Evolutionary conservation across 2,888 invertebrate species (phyloP).

Genomic region (Aelia acuminata): DNA sequence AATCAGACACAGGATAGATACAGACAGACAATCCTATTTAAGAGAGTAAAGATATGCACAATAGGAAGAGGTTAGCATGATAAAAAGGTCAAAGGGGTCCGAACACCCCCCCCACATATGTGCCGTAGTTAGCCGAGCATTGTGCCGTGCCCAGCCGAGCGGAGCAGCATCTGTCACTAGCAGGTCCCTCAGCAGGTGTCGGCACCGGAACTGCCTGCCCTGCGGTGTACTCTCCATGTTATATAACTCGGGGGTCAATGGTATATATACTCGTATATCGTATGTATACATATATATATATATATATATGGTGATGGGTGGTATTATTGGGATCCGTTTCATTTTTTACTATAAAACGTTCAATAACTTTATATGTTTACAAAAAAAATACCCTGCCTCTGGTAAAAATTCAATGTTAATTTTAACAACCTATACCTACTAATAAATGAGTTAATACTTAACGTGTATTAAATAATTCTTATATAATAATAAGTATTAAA

Average conservation of each 20-base stretch:
- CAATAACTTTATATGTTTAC: no score
- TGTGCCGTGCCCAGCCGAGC: neutral
- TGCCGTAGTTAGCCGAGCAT: conserved; percentile 1
- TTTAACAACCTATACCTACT: no score
- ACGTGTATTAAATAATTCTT: no score
- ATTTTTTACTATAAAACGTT: no score
- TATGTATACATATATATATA: no score
- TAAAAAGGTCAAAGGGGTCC: neutral
- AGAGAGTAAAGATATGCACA: neutral
- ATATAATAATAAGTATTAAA: no score
- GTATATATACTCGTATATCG: no score
- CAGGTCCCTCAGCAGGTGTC: conserved; percentile 31
- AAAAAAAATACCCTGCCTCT: no score
- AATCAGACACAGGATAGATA: neutral
- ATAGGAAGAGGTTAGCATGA: conserved; percentile 38
- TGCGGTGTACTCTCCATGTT: neutral
- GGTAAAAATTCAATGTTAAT: no score
- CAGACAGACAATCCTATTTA: conserved; percentile 1
- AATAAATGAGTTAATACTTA: no score
- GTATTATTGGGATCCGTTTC: no score
- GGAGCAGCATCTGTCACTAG: conserved; percentile 29
- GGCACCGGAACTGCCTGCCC: neutral
- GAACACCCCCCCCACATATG: neutral
- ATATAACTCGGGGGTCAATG: neutral
- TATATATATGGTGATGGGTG: no score